These are phyloP conservation scores for Acanthosepion esculentum DNA, from an alignment of 2,888 invertebrate genomes.

Conservation along the genomic window DNA sequence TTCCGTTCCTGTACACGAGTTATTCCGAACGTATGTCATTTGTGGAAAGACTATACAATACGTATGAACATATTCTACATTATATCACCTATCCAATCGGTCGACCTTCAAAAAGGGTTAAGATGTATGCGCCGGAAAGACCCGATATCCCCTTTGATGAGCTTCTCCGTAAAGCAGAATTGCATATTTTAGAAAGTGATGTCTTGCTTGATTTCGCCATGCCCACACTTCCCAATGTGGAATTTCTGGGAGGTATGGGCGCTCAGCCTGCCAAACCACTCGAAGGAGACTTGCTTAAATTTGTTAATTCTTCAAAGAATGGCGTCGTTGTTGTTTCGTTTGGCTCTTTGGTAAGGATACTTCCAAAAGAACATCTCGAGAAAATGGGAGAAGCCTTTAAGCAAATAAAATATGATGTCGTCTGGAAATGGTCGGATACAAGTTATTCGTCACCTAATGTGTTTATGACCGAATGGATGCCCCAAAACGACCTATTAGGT, in stretches of 20 bases:
- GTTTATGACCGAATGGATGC: constrained; percentile 56
- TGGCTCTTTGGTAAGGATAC: constrained; percentile 50
- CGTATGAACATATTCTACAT: background rate
- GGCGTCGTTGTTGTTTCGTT: constrained; percentile 55
- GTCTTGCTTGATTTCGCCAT: constrained; percentile 50
- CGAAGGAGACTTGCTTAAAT: constrained; percentile 48
- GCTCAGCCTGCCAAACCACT: constrained; percentile 51
- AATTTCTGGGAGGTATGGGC: constrained; percentile 52
- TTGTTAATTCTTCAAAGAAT: constrained; percentile 50
- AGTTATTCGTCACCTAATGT: constrained; percentile 50
- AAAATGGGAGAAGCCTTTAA: constrained; percentile 52
- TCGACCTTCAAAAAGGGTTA: too few relatives aligned
- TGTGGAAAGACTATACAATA: background rate
- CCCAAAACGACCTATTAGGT: constrained; percentile 59
- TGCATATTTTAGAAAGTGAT: constrained; percentile 52
- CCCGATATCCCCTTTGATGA: constrained; percentile 44
- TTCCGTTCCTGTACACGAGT: background rate
- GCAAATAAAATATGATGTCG: constrained; percentile 34
- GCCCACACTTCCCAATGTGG: constrained; percentile 52
- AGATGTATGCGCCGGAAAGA: constrained; percentile 51
- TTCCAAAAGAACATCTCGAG: constrained; percentile 49
- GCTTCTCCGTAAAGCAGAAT: constrained; percentile 50
- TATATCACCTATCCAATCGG: too few relatives aligned
- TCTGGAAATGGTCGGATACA: background rate
- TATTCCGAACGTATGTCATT: background rate